phyloP scores from a whole-genome alignment of 2,797 vertebrate species.

The Enteromius thamalakanensis region DNA sequence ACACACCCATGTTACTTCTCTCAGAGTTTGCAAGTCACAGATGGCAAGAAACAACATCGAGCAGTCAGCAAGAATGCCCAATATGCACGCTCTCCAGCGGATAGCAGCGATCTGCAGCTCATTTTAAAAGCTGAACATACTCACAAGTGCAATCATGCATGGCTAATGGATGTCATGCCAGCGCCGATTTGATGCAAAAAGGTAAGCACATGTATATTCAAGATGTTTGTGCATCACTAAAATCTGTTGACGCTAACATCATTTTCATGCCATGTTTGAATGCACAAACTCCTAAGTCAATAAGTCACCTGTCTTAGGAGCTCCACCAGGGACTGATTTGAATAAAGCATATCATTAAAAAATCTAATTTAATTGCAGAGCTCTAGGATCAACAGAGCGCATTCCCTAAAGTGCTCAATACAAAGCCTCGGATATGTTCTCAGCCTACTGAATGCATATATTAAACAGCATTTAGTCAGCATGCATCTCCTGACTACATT shows the following conservation, averaged over 20 bases:
- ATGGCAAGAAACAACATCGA: constrained; percentile 17
- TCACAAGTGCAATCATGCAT: constrained; percentile 54
- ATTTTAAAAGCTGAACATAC: constrained; percentile 53
- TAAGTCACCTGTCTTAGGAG: constrained; percentile 54
- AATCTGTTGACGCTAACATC: constrained; percentile 51
- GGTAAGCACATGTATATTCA: constrained; percentile 49
- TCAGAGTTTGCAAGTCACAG: constrained; percentile 7
- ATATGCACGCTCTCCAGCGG: constrained; percentile 30
- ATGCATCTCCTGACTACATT: neutral
- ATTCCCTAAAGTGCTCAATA: constrained; percentile 45
- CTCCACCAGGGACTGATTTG: constrained; percentile 37
- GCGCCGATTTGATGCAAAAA: constrained; percentile 44
- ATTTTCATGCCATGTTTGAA: constrained; percentile 41
- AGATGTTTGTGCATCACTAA: constrained; percentile 27
- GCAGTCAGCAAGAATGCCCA: constrained; percentile 46
- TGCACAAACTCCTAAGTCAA: constrained; percentile 44
- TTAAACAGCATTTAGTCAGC: constrained; percentile 3
- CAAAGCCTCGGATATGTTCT: constrained; percentile 40
- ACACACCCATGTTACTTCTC: constrained; percentile 14
- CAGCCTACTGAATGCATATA: constrained; percentile 3
- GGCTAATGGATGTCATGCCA: constrained; percentile 50
- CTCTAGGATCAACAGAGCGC: constrained; percentile 34
- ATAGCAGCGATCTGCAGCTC: constrained; percentile 46
- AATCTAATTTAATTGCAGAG: constrained; percentile 48
- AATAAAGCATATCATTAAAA: constrained; percentile 57